These are phyloP conservation scores for Balanococcus diminutus DNA, from an alignment of 2,888 invertebrate genomes.

Conservation along the genomic window DNA sequence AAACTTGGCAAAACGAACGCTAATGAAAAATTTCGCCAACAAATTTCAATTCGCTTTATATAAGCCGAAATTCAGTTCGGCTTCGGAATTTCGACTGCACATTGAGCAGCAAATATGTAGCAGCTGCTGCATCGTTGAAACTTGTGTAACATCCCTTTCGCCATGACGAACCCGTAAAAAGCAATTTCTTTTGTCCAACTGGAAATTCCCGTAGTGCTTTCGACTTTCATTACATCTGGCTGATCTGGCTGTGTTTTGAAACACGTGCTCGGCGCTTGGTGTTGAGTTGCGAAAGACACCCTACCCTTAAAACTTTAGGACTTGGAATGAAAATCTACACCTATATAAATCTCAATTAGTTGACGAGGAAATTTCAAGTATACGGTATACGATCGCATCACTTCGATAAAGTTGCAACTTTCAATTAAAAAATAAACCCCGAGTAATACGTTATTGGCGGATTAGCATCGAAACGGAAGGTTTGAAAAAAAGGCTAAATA, in stretches of 20 bases:
- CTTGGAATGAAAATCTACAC: not conserved
- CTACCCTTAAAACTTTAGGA: too few species aligned
- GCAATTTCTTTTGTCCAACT: constrained; percentile 18
- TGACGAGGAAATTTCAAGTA: not conserved
- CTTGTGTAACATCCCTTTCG: not conserved
- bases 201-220: not conserved
- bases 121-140: not conserved
- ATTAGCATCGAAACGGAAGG: not conserved
- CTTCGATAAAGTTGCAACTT: not conserved
- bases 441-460: not conserved
- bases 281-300: not conserved
- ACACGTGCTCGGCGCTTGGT: not conserved
- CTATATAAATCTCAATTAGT: constrained; percentile 25
- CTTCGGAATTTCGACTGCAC: not conserved
- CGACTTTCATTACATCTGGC: not conserved
- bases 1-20: not conserved
- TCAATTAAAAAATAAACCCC: constrained; percentile 6
- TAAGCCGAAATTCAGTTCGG: not conserved
- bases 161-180: not conserved
- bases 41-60: not conserved
- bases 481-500: not conserved
- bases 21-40: constrained; percentile 10
- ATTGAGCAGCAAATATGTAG: not conserved
- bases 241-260: not conserved
- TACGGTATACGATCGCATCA: not conserved